Evolutionary conservation across 2,888 invertebrate species (phyloP).

Genomic region (Chydorus sphaericus): DNA sequence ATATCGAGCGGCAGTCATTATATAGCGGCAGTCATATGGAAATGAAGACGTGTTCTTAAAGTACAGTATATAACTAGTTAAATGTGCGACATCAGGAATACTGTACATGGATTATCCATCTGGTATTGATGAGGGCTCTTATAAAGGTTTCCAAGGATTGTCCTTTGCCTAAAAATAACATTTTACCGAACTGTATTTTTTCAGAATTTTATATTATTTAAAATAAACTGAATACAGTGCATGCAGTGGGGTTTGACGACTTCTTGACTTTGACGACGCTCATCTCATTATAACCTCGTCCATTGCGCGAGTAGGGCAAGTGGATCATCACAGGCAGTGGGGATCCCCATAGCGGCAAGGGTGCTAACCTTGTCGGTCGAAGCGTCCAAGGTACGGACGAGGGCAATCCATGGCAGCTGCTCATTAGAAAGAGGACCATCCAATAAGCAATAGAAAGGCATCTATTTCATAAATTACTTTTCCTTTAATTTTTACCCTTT

Average conservation of each 20-base stretch:
- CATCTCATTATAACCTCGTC: background rate
- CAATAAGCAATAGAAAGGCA: slow-evolving; percentile 13
- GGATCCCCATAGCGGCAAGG: slow-evolving; percentile 1
- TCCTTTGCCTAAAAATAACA: too few relatives aligned
- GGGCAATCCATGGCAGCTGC: background rate
- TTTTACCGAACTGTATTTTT: too few relatives aligned
- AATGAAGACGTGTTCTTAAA: too few relatives aligned
- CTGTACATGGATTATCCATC: too few relatives aligned
- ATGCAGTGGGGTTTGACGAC: background rate
- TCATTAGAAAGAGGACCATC: slow-evolving; percentile 12
- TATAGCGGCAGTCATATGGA: too few relatives aligned
- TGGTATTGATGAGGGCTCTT: too few relatives aligned
- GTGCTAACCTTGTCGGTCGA: slow-evolving; percentile 9
- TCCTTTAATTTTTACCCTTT: background rate
- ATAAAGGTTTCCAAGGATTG: too few relatives aligned
- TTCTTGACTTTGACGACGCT: too few relatives aligned
- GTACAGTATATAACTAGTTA: too few relatives aligned
- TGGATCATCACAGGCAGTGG: slow-evolving; percentile 12
- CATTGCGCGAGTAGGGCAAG: background rate
- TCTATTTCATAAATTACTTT: background rate
- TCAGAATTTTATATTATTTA: too few relatives aligned
- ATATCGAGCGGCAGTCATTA: too few relatives aligned
- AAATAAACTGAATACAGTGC: background rate
- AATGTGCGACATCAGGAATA: too few relatives aligned
- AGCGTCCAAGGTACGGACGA: slow-evolving; percentile 10